phyloP scores from a whole-genome alignment of 2,797 vertebrate genomes.

The Brachyrhaphis roseni region DNA sequence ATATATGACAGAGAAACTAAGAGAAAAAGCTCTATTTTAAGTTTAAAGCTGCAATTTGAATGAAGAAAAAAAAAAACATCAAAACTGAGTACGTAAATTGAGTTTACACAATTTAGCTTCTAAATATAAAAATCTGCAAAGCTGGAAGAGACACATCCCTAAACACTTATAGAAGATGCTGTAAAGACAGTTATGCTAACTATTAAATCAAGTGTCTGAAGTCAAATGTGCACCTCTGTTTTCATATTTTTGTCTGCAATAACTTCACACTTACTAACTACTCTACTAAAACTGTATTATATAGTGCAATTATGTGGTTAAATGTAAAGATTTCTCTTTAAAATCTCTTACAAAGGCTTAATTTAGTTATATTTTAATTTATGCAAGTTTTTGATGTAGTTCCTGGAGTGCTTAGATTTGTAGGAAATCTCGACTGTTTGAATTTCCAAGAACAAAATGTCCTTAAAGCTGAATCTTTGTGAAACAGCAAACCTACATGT shows the following conservation, averaged over 20 bases:
- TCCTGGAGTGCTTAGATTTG: not conserved
- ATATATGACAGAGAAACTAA: not conserved
- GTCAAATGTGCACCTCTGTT: not conserved
- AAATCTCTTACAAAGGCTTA: not conserved
- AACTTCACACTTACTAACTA: not conserved
- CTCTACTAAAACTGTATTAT: not conserved
- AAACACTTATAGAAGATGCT: not conserved
- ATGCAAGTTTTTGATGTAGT: not conserved
- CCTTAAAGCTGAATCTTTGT: not conserved
- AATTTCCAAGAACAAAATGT: not conserved
- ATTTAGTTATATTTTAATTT: not conserved
- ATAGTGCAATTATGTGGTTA: not conserved
- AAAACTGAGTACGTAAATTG: not conserved
- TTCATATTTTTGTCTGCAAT: not conserved
- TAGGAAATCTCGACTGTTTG: not conserved
- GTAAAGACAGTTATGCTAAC: not conserved
- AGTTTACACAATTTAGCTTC: not conserved
- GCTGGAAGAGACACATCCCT: not conserved
- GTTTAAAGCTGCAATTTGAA: not conserved
- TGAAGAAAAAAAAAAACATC: not conserved
- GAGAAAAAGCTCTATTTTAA: not conserved
- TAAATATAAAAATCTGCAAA: not conserved
- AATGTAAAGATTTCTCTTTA: not conserved
- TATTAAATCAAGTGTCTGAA: not conserved
- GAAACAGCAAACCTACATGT: not conserved